phyloP scores from a whole-genome alignment of 2,797 vertebrate genomes.

The Apodemus agrarius region DNA sequence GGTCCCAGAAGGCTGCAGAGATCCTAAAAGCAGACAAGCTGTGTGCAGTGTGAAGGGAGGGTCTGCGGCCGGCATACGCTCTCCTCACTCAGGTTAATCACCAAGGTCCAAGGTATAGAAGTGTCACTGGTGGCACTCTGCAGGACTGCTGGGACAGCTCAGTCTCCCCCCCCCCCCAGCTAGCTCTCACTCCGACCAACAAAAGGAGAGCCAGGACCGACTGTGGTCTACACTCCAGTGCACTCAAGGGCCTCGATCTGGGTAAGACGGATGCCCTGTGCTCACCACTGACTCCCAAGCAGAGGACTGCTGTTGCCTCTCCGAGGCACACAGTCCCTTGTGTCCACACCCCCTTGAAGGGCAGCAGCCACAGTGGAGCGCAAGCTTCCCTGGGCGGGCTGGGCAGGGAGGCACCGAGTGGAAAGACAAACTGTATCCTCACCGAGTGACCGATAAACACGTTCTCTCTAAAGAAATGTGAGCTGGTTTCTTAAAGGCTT shows the following conservation, averaged over 20 bases:
- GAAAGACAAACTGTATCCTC: background rate
- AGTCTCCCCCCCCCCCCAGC: background rate
- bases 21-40: background rate
- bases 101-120: background rate
- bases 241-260: background rate
- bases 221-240: background rate
- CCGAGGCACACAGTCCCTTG: background rate
- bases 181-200: too few relatives aligned
- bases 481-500: background rate
- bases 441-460: background rate
- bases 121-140: background rate
- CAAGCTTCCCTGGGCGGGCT: background rate
- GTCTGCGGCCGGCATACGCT: background rate
- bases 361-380: background rate
- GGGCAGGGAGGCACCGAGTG: background rate
- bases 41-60: background rate
- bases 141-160: background rate
- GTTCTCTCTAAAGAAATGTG: background rate
- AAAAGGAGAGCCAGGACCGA: background rate
- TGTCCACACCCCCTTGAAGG: background rate
- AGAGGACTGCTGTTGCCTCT: background rate
- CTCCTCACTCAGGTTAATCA: background rate
- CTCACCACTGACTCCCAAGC: accelerated
- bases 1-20: background rate
- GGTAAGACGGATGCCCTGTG: background rate